These are phyloP conservation scores for Neomorphus geoffroyi DNA, from an alignment of 2,797 vertebrate genomes.

Conservation along the genomic window DNA sequence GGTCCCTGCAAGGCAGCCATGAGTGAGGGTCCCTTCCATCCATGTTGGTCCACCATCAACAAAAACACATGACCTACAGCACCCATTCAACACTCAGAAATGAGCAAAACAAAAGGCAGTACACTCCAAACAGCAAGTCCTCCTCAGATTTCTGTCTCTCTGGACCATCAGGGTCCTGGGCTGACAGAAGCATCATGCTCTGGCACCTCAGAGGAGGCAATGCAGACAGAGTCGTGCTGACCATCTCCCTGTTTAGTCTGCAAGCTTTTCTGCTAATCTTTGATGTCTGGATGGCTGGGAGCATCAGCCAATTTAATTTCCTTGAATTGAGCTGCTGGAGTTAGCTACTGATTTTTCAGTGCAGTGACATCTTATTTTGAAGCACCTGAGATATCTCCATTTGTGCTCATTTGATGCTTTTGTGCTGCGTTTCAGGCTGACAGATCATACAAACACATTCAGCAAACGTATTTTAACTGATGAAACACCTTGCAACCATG, in stretches of 20 bases:
- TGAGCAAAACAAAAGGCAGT: background rate
- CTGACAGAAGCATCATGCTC: background rate
- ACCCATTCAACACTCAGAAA: background rate
- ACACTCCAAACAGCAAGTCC: background rate
- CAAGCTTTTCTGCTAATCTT: background rate
- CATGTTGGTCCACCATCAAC: accelerated
- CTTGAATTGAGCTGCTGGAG: background rate
- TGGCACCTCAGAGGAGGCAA: background rate
- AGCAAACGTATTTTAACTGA: background rate
- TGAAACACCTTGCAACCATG: background rate
- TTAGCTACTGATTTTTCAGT: conserved; percentile 34
- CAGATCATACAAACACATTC: background rate
- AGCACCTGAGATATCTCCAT: conserved; percentile 30
- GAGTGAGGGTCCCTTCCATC: background rate
- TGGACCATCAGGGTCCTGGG: background rate
- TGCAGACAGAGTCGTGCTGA: background rate
- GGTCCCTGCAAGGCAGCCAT: background rate
- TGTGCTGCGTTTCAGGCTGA: background rate
- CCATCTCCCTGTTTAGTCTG: background rate
- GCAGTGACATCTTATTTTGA: conserved; percentile 34
- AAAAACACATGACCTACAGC: background rate
- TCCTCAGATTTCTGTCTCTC: background rate
- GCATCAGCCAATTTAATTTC: conserved; percentile 36
- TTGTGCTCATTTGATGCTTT: conserved; percentile 1
- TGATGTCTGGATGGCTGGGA: background rate